Evolutionary conservation across 2,888 invertebrate genomes (phyloP), one percentile per base, ranked within the genome.

Genomic region (Tillus elongatus): DNA sequence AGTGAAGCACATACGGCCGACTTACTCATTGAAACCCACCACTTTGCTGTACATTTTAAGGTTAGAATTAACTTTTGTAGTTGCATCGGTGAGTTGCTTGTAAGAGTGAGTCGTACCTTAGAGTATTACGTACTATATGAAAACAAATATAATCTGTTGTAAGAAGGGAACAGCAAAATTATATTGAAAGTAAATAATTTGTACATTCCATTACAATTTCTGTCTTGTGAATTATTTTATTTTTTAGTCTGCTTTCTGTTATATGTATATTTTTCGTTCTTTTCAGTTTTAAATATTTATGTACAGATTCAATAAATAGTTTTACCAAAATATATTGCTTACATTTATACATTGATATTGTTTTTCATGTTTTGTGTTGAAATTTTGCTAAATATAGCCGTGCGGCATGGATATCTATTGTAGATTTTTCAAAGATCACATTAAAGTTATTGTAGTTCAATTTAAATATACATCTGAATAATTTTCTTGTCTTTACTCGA

Each of bases 191-290:
- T 67, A 66, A 73, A 77, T 75, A 75, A 79, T 79, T 79, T 80
- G 79, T 80, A 80, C 80, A 80, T 80, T 81, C 80, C 80, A 79
- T 77, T 75, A 75, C 75, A 73, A 67, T 77, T 76, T 71, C 56
- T 61, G 60, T 61, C 61, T 60, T 62, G 56, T 61, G 56, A 58
- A 56, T 54, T 54, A 47, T 54, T 57, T 56, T 54, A 47, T 72
- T 75, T 75, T 73, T 70, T 69, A 8, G n/a, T 8, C 24, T 19
- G 6, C n/a, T n/a, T 19, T 6, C 24, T 19, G 6, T 19, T n/a
- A 19, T 6, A n/a, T 19, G 6, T 19, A 8, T 19, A 19, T 19
- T 19, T 19, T n/a, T n/a, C n/a, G 24, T 19, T n/a, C 24, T 19
- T 8, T 19, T 19, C n/a, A 8, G 24, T 8, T 19, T n/a, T 6